Conservation (phyloP, 2,113 vertebrate species). For the Podarcis raffonei region DNA sequence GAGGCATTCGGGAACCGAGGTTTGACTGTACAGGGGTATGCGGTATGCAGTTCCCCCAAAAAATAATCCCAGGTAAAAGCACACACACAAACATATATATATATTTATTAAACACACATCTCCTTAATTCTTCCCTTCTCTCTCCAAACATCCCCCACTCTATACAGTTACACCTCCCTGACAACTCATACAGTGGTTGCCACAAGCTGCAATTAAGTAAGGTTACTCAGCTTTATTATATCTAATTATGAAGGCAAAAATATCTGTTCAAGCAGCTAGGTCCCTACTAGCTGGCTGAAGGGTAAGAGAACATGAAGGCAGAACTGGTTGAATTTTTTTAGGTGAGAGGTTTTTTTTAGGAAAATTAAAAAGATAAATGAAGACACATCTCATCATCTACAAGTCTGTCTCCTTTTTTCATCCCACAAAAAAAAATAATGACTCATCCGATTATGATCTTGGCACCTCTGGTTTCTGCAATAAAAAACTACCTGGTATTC, state of each 20-base stretch:
- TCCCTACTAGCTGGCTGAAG: not conserved
- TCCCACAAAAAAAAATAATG: slow-evolving; percentile 25
- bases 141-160: not conserved
- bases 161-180: not conserved
- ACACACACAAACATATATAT: too few species aligned
- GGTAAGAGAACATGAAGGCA: not conserved
- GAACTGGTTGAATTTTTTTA: slow-evolving; percentile 9
- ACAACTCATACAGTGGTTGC: not conserved
- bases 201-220: slow-evolving; percentile 25
- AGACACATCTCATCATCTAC: not conserved
- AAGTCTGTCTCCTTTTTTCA: slow-evolving; percentile 26
- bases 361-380: not conserved
- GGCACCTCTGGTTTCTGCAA: slow-evolving; percentile 21
- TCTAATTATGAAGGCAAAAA: not conserved
- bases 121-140: not conserved
- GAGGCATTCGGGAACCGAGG: too few species aligned
- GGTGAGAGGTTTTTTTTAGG: not conserved
- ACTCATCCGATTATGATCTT: slow-evolving; percentile 8
- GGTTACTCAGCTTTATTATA: not conserved
- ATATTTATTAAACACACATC: not conserved
- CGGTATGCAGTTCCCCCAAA: too few species aligned
- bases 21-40: too few species aligned
- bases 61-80: too few species aligned
- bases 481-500: not conserved
- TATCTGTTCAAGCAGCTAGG: not conserved